Percentiles rank a stretch among this genome's conserved stretches.
Conservation (phyloP, 2,113 vertebrate species). For the Larimichthys polyactis region DNA sequence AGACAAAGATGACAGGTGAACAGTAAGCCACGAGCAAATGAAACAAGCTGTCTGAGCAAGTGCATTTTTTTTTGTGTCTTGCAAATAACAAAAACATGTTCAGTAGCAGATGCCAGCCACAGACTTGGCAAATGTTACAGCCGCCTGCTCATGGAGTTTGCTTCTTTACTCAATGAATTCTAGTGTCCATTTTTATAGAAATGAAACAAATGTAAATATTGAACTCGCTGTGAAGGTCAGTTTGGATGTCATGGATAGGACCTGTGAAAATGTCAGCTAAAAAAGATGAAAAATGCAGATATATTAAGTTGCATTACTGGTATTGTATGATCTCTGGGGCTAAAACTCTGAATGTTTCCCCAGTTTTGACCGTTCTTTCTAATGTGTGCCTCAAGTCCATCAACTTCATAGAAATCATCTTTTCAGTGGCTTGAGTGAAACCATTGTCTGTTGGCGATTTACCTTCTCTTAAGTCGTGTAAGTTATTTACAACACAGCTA, state of each 20-base stretch:
- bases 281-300: neutral
- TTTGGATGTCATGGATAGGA: neutral
- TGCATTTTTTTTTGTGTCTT: neutral
- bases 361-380: neutral
- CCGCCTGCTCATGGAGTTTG: conserved; percentile 25
- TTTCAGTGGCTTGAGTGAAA: neutral
- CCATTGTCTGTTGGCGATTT: conserved; percentile 5
- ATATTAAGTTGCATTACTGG: neutral
- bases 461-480: neutral
- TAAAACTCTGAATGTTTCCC: neutral
- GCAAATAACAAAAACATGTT: conserved; percentile 9
- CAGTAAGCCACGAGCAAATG: neutral
- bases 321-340: neutral
- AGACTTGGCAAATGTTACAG: neutral
- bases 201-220: no score
- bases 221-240: no score
- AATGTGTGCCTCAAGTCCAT: neutral
- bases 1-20: neutral
- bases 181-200: neutral
- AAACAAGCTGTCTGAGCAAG: neutral
- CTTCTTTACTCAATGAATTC: neutral
- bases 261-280: no score
- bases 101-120: conserved; percentile 11
- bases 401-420: neutral
- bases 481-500: conserved; percentile 31